Base-by-base conservation (phyloP, 2,797 vertebrate species). In the Jordanella pulchra region DNA sequence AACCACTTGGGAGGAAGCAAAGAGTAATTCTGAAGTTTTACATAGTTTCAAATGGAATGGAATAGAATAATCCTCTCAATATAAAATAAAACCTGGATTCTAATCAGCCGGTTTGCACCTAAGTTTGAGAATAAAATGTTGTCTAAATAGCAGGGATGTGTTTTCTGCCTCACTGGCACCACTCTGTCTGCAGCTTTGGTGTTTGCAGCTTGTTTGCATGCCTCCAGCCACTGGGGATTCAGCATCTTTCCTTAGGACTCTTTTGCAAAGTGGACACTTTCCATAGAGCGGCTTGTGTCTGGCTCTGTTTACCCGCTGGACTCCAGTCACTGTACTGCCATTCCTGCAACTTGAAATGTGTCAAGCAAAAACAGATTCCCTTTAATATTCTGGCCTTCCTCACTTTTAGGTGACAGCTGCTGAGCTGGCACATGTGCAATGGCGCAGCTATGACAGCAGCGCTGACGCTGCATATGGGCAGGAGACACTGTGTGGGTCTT, bases 401-500 rank as follows among this genome's bases (percentile, higher is more conserved):
- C 81, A 71, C 78, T 85, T 91, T 76, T 80, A 51, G 72, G 81
- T 81, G 89, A 90, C 89, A 84, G 90, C 84, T 89, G 91, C 91
- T 92, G 91, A 92, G 79, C 80, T 76, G 79, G 89, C 91, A 90
- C 80, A 83, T 80, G 89, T 81, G 84, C 81, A 76, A 81, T 83
- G 84, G 83, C 83, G 69, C 6, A 77, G 80, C 84, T 1, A 39
- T 66, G 79, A 85, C 89, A 87, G 90, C 84, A 80, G 84, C 77
- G 87, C 89, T 90, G 91, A 91, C 88, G 64, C 65, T 84, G 90
- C 89, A 88, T 72, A 42, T 65, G 78, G 84, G 69, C 79, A 63
- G 73, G 84, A 87, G 86, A 86, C 84, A 77, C 78, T 66, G 66
- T 13, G 65, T 61, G 81, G 73, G 79, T 89, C 87, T 80, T 63